A percentile compares a stretch with the other conserved stretches of the same genome.
phyloP scores from a whole-genome alignment of 2,113 vertebrate genomes.

The Paracanthobrama guichenoti region DNA sequence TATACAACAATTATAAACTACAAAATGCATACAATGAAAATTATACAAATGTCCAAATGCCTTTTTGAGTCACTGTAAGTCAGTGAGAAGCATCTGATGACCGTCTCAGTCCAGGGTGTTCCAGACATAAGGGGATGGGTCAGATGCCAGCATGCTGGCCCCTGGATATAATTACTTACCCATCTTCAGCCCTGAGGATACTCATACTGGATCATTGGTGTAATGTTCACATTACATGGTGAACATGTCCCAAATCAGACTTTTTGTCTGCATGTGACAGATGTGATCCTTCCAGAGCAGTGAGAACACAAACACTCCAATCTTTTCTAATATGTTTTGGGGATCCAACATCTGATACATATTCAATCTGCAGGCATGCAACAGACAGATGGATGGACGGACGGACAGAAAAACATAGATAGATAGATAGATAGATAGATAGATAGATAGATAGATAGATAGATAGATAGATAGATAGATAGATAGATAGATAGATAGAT shows the following conservation, averaged over 20 bases:
- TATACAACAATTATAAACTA: background rate
- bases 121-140: slow-evolving; percentile 59
- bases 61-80: background rate
- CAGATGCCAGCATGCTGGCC: slow-evolving; percentile 51
- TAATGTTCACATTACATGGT: background rate
- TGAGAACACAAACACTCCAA: background rate
- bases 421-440: background rate
- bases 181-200: slow-evolving; percentile 39
- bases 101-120: slow-evolving; percentile 63
- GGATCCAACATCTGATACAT: slow-evolving; percentile 2
- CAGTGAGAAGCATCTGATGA: slow-evolving; percentile 22
- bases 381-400: no score
- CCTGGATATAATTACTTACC: slow-evolving; percentile 64
- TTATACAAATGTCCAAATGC: background rate
- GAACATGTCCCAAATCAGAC: background rate
- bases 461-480: background rate
- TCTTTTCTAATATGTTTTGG: background rate
- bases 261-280: background rate
- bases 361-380: background rate
- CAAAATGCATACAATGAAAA: background rate
- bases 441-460: background rate
- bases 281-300: background rate
- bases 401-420: background rate
- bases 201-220: slow-evolving; percentile 8
- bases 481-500: background rate